A percentile compares a stretch with the other conserved stretches of the same genome.
Conservation (phyloP, 2,797 vertebrate species). For the Morelia viridis region DNA sequence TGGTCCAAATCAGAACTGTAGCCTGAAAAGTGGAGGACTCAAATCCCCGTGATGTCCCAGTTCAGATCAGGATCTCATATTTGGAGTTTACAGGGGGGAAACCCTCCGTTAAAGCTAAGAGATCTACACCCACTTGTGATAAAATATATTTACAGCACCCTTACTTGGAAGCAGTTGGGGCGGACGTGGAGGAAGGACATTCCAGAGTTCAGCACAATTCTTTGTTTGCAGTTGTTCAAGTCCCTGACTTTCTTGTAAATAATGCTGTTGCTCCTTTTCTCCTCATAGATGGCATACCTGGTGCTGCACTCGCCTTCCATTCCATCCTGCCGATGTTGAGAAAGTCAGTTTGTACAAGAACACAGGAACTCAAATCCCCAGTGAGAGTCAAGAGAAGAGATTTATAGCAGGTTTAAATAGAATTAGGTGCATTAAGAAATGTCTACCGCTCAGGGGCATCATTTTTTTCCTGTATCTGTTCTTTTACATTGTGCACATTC, state of each 20-base stretch:
- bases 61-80: background rate
- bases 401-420: background rate
- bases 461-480: background rate
- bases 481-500: background rate
- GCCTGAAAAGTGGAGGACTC: background rate
- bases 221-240: slow-evolving; percentile 77
- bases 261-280: slow-evolving; percentile 62
- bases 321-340: slow-evolving; percentile 67
- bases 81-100: background rate
- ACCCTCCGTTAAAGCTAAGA: background rate
- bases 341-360: background rate
- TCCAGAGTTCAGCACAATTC: slow-evolving; percentile 71
- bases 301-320: slow-evolving; percentile 83
- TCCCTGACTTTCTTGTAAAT: slow-evolving; percentile 78
- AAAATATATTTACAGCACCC: slow-evolving; percentile 9
- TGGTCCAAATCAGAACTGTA: background rate
- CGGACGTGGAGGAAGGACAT: slow-evolving; percentile 73
- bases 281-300: slow-evolving; percentile 75
- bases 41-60: background rate
- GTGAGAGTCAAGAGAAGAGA: background rate
- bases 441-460: background rate
- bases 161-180: slow-evolving; percentile 72
- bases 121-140: background rate
- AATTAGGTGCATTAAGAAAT: background rate
- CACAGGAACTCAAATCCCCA: background rate